Evolutionary conservation across 2,113 vertebrate genomes (phyloP).

Genomic region (Corythaeola cristata): DNA sequence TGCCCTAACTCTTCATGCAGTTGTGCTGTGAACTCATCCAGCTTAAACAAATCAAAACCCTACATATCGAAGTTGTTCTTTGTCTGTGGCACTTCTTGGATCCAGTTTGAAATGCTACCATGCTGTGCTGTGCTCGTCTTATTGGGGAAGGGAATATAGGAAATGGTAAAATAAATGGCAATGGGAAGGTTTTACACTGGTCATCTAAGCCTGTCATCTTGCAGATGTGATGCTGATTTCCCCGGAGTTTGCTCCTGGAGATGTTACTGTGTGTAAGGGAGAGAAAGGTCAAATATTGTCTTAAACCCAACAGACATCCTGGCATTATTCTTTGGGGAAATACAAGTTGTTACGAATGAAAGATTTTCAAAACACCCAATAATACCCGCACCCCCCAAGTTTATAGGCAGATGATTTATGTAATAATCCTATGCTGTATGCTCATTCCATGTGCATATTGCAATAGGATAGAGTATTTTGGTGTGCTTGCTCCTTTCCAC

Average conservation of each 20-base stretch:
- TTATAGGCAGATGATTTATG: background rate
- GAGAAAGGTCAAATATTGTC: background rate
- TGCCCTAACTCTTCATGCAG: background rate
- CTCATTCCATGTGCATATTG: background rate
- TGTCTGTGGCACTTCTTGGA: background rate
- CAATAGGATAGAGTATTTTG: background rate
- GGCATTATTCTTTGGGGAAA: background rate
- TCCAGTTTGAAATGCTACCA: background rate
- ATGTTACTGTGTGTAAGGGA: background rate
- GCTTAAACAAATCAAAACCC: background rate
- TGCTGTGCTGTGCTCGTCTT: background rate
- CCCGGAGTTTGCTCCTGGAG: background rate
- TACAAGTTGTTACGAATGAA: background rate
- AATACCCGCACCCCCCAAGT: background rate
- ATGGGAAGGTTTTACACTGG: background rate
- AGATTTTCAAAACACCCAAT: background rate
- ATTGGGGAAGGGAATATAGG: background rate
- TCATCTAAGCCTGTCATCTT: background rate
- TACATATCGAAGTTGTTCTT: background rate
- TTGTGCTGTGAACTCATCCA: background rate
- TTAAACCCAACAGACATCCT: background rate
- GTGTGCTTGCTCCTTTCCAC: background rate
- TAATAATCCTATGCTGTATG: background rate
- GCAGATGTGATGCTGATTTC: background rate
- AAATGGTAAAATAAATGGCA: background rate